Percentiles rank a stretch among this genome's conserved stretches.
These are phyloP conservation scores for Melanchra persicariae DNA, from an alignment of 2,888 invertebrate species.

Conservation along the genomic window DNA sequence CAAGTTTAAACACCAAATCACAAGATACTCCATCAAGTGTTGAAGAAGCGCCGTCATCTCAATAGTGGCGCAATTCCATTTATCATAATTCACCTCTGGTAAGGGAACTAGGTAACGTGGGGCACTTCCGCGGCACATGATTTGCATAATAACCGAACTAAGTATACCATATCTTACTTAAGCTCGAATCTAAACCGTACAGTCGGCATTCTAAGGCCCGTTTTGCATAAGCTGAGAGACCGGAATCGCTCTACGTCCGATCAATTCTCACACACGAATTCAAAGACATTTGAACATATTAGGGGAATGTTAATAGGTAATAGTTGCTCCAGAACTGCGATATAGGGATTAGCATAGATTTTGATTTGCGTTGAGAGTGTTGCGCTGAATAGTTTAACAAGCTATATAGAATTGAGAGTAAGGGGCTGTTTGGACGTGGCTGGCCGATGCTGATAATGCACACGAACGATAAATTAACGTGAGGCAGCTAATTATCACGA, in stretches of 20 bases:
- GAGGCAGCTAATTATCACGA: neutral
- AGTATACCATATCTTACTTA: slow-evolving; percentile 74
- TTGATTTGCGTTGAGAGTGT: slow-evolving; percentile 49
- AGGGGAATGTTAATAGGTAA: slow-evolving; percentile 72
- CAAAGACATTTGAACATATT: slow-evolving; percentile 82
- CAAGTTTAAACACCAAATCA: slow-evolving; percentile 51
- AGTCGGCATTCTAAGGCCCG: slow-evolving; percentile 67
- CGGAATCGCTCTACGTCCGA: slow-evolving; percentile 78
- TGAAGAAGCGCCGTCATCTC: slow-evolving; percentile 59
- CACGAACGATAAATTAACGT: slow-evolving; percentile 11
- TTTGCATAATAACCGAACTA: slow-evolving; percentile 88
- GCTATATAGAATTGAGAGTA: neutral
- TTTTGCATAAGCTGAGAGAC: slow-evolving; percentile 70
- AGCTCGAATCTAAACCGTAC: slow-evolving; percentile 75
- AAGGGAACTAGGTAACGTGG: slow-evolving; percentile 85
- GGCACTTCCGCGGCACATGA: slow-evolving; percentile 84
- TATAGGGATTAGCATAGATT: slow-evolving; percentile 46
- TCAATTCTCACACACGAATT: slow-evolving; percentile 84
- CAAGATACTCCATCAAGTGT: slow-evolving; percentile 50
- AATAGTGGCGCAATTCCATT: slow-evolving; percentile 79
- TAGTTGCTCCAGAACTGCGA: slow-evolving; percentile 52
- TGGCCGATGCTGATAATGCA: slow-evolving; percentile 8
- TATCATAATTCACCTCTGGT: slow-evolving; percentile 86
- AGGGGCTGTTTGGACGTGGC: neutral
- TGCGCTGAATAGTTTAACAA: slow-evolving; percentile 42